Percentiles rank a stretch among this genome's conserved stretches.
These are phyloP conservation scores for Patella pellucida DNA, from an alignment of 2,888 invertebrate species.

Conservation along the genomic window DNA sequence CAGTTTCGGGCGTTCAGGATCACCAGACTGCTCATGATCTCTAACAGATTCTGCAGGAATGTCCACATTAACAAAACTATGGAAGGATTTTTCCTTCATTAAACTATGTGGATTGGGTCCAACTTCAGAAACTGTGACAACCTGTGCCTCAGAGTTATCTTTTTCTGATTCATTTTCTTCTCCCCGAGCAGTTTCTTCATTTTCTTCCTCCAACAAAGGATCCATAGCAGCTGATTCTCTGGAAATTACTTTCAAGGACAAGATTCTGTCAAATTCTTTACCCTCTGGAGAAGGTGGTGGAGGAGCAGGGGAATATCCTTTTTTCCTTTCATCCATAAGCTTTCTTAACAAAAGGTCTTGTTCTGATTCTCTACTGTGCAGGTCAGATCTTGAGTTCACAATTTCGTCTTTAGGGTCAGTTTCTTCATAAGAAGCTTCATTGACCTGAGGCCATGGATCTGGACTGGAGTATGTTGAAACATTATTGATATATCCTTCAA, in stretches of 20 bases:
- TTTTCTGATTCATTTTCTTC: constrained; percentile 11
- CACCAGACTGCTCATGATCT: neutral
- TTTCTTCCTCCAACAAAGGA: constrained; percentile 45
- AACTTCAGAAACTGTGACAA: constrained; percentile 42
- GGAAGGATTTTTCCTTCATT: constrained; percentile 40
- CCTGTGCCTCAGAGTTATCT: constrained; percentile 36
- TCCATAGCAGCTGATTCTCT: constrained; percentile 46
- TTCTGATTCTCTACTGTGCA: constrained; percentile 30
- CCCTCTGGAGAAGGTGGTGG: constrained; percentile 64
- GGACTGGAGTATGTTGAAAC: constrained; percentile 39
- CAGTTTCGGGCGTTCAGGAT: neutral
- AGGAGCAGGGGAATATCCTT: constrained; percentile 57
- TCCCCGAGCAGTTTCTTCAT: constrained; percentile 15
- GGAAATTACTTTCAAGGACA: constrained; percentile 31
- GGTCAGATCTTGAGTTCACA: constrained; percentile 25
- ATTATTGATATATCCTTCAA: too few relatives aligned
- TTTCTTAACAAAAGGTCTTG: constrained; percentile 22
- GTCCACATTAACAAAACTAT: constrained; percentile 57
- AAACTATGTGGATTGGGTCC: constrained; percentile 32
- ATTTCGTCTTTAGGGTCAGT: constrained; percentile 27
- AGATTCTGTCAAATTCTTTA: constrained; percentile 33
- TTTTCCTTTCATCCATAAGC: constrained; percentile 36
- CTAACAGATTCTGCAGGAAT: constrained; percentile 46
- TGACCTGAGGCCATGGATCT: constrained; percentile 58
- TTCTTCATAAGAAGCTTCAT: constrained; percentile 48